Evolutionary conservation across 2,797 vertebrate genomes (phyloP), one percentile per base, ranked within the genome.

Genomic region (Pseudomugil gertrudae): DNA sequence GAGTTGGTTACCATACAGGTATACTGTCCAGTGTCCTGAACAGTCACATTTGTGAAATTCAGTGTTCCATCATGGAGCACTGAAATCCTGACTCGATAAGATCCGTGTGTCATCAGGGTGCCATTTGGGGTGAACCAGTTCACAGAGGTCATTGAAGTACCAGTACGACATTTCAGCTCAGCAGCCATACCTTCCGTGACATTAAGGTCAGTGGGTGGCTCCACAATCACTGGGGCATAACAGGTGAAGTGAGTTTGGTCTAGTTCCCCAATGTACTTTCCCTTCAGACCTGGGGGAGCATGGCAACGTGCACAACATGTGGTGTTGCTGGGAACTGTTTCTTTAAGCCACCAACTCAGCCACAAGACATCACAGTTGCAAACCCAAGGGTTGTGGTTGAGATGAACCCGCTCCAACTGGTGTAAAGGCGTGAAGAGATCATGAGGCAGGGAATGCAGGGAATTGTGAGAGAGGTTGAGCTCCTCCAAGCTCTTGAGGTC

Each of bases 1-100:
- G 97, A 96, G 92, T 98, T 99, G 89, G 96, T 98, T 57, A 99
- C 97, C 96, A 99, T 98, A 90, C 97, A 99, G 14, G 97, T 98
- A 89, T 99, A 99, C 67, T 97, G 96, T 5, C 97, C 97, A 0
- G 97, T 98, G 87, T 99, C 97, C 81, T 99, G 97, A 89, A 99
- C 95, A 0, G 97, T 98, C 78, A 98, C 97, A 24, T 99, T 99
- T 83, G 97, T 98, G 91, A 99, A 99, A 87, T 98, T 99, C 72
- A 98, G 93, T 0, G 97, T 99, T 29, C 97, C 97, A 5, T 99
- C 97, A 50, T 98, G 96, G 66, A 99, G 90, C 29, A 98, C 97
- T 0, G 96, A 98, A 84, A 99, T 99, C 38, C 97, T 84, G 27
- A 98, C 97, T 43, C 97, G 93, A 89, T 99, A 98, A 0, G 97